Evolutionary conservation across 2,113 vertebrate genomes (phyloP).

Genomic region (Formicarius rufipectus): DNA sequence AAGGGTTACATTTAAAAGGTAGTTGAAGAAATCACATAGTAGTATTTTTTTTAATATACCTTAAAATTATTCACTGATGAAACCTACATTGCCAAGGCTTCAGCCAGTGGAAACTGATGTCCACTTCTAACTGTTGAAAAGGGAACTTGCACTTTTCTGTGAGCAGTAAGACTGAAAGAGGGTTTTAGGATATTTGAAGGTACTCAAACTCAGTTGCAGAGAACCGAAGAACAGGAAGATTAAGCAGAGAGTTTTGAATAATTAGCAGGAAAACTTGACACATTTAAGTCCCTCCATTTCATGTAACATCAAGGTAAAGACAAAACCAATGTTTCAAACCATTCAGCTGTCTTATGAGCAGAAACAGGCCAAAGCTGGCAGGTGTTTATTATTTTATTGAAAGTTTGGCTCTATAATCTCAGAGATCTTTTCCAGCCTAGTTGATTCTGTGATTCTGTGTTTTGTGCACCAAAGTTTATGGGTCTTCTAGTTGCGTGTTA

Average conservation of each 20-base stretch:
- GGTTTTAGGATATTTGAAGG: background rate
- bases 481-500: too few species aligned
- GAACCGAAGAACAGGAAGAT: background rate
- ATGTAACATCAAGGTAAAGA: background rate
- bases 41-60: background rate
- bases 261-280: background rate
- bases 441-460: too few species aligned
- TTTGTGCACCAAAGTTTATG: too few species aligned
- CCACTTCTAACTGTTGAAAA: background rate
- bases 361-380: background rate
- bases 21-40: background rate
- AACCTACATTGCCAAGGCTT: background rate
- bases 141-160: background rate
- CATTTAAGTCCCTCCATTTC: background rate
- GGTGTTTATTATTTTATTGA: conserved; percentile 25
- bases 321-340: background rate
- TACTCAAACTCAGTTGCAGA: background rate
- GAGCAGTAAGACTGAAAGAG: background rate
- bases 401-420: background rate
- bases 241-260: background rate
- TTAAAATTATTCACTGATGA: background rate
- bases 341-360: background rate
- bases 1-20: background rate
- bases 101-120: background rate
- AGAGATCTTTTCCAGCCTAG: too few species aligned